These are phyloP conservation scores for Heliornis fulica DNA, from an alignment of 2,113 vertebrate genomes.

Conservation along the genomic window DNA sequence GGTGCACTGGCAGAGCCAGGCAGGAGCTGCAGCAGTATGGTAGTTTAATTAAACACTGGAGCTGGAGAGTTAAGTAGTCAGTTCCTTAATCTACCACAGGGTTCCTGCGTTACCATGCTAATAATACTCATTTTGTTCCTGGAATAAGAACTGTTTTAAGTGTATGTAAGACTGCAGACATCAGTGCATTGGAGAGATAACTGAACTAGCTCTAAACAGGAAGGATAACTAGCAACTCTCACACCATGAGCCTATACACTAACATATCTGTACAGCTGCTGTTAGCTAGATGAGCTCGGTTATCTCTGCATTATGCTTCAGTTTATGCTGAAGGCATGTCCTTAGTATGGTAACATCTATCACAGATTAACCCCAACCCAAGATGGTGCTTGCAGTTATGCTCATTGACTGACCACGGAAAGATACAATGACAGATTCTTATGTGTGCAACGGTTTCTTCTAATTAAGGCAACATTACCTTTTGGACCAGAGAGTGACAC, in stretches of 20 bases:
- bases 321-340: not conserved
- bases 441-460: not conserved
- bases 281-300: not conserved
- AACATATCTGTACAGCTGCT: not conserved
- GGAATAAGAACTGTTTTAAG: not conserved
- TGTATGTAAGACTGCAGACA: not conserved
- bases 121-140: not conserved
- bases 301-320: not conserved
- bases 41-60: not conserved
- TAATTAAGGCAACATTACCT: not conserved
- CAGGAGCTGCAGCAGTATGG: accelerated
- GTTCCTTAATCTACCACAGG: not conserved
- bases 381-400: not conserved
- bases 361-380: not conserved
- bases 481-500: not conserved
- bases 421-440: not conserved
- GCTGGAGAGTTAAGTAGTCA: not conserved
- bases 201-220: not conserved
- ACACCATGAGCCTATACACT: not conserved
- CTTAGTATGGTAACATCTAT: not conserved
- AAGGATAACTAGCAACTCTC: not conserved
- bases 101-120: not conserved
- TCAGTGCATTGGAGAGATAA: not conserved
- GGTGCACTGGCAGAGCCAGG: not conserved
- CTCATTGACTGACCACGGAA: not conserved